Evolutionary conservation across 2,888 invertebrate species (phyloP), one percentile per base, ranked within the genome.

Genomic region (Scaptomyza cyrtandrae): DNA sequence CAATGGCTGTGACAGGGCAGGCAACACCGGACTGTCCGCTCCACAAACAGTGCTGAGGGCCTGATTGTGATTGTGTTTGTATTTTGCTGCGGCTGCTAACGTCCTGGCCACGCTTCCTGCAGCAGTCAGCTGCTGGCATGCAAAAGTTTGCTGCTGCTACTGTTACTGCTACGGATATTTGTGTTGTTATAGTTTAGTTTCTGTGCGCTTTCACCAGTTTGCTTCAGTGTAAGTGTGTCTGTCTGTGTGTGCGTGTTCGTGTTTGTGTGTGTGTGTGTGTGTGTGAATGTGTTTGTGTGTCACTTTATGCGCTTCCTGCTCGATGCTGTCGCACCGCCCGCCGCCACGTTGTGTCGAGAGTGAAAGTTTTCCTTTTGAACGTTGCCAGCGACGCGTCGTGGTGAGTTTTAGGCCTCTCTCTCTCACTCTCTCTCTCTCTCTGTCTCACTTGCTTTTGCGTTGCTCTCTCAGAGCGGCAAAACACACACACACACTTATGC

Each of bases 341-440:
- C 71, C 77, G 88, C 83, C 88, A 80, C 88, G 88, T 87, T 82
- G 79, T 85, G 82, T 73, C 83, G 88, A 83, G 83, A 83, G 83
- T 83, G 83, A 83, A 83, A 83, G 83, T 83, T 71, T 78, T 76
- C 45, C 57, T 68, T n/a, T n/a, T 50, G 13, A 57, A 61, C 61
- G 52, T 60, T 64, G 68, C 56, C 59, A 57, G 63, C 63, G 46
- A 64, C 68, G 58, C 50, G 50, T 24, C 69, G 78, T 85, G 79
- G 75, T 83, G 79, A 85, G 53, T 74, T 83, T 39, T 19, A 39
- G 27, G 33, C 48, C 48, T 31, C 54, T 43, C 50, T 52, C 61
- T 54, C 66, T 60, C 65, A 43, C 53, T 44, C 56, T 50, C 64
- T 43, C 56, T 48, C 45, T 41, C 43, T 37, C 49, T 37, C 45